Evolutionary conservation across 2,113 vertebrate genomes (phyloP).

Genomic region (Pimephales promelas): DNA sequence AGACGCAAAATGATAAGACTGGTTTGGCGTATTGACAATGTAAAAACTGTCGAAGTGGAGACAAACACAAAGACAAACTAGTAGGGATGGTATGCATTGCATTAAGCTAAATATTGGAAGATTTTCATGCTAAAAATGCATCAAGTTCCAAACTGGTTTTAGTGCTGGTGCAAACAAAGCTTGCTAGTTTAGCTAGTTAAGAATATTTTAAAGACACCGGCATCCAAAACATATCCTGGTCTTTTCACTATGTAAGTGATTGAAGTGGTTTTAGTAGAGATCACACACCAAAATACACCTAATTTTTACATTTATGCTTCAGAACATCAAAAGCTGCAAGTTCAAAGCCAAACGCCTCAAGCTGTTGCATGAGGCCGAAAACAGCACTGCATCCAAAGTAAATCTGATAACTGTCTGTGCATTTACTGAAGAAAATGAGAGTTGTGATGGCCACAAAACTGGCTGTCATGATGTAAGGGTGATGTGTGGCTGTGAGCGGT

Average conservation of each 20-base stretch:
- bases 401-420: background rate
- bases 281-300: conserved; percentile 9
- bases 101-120: background rate
- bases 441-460: background rate
- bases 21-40: background rate
- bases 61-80: background rate
- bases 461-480: background rate
- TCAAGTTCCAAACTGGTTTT: background rate
- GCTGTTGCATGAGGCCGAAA: background rate
- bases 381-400: background rate
- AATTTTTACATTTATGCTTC: conserved; percentile 21
- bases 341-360: conserved; percentile 15
- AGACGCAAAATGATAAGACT: conserved; percentile 32
- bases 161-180: background rate
- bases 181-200: background rate
- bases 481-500: background rate
- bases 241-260: background rate
- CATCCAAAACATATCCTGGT: background rate
- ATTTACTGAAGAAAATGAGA: background rate
- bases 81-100: background rate
- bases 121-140: background rate
- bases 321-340: conserved; percentile 24
- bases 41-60: background rate
- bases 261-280: conserved; percentile 22
- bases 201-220: background rate